Percentiles rank a stretch among this genome's conserved stretches.
Evolutionary conservation across 2,888 invertebrate species (phyloP).

Genomic region (Sycophila texana): DNA sequence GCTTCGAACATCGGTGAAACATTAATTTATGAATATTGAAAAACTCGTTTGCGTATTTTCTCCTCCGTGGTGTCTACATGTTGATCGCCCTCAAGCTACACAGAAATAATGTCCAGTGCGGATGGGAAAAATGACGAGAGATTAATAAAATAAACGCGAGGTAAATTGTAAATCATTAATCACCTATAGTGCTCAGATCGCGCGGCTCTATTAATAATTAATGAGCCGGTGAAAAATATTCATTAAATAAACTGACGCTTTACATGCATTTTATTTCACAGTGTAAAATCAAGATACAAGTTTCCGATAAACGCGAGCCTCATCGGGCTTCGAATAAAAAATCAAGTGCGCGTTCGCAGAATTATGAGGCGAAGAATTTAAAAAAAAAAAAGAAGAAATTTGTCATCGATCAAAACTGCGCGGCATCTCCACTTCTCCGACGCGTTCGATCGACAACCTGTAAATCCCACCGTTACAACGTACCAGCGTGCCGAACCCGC

Average conservation of each 20-base stretch:
- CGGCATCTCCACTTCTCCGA: neutral
- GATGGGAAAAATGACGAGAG: too few relatives aligned
- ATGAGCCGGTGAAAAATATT: neutral
- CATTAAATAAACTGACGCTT: neutral
- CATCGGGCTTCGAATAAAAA: neutral
- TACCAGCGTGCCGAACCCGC: neutral
- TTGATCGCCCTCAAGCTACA: too few relatives aligned
- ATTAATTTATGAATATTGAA: too few relatives aligned
- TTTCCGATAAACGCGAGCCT: neutral
- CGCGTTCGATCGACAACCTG: neutral
- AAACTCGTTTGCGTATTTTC: too few relatives aligned
- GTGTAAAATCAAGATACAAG: neutral
- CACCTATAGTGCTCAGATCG: neutral
- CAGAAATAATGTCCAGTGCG: too few relatives aligned
- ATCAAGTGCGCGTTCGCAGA: slow-evolving; percentile 16
- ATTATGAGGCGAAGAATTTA: neutral
- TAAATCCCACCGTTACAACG: slow-evolving; percentile 1
- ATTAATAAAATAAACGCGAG: too few relatives aligned
- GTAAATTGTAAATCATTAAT: neutral
- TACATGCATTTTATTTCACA: neutral
- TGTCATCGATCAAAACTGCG: slow-evolving; percentile 27
- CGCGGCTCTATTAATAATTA: slow-evolving; percentile 1
- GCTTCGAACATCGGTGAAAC: too few relatives aligned
- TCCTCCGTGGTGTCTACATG: too few relatives aligned
- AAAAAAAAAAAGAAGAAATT: neutral